Percentiles rank a stretch among this genome's conserved stretches.
Evolutionary conservation across 2,797 vertebrate species (phyloP).

Genomic region (Poeciliopsis infans): DNA sequence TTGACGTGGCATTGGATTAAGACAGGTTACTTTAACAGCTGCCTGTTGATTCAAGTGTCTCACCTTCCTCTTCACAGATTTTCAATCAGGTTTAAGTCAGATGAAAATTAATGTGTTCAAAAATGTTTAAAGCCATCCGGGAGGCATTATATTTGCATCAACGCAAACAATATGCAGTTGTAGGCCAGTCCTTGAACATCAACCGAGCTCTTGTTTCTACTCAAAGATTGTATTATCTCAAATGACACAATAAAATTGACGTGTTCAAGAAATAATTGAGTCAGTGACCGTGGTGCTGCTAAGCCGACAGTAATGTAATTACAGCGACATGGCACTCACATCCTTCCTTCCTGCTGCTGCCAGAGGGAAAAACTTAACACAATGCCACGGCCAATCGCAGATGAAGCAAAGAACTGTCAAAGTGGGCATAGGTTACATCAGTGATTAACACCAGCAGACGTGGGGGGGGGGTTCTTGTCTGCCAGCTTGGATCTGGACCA

Average conservation of each 20-base stretch:
- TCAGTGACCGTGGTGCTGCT: slow-evolving; percentile 51
- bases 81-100: neutral
- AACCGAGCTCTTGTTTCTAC: slow-evolving; percentile 51
- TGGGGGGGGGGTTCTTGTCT: slow-evolving; percentile 49
- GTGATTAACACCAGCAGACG: slow-evolving; percentile 59
- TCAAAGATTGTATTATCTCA: slow-evolving; percentile 71
- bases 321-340: slow-evolving; percentile 53
- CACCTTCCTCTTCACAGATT: neutral
- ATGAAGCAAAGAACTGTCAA: slow-evolving; percentile 71
- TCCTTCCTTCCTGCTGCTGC: slow-evolving; percentile 39
- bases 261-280: slow-evolving; percentile 67
- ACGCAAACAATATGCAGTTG: slow-evolving; percentile 8
- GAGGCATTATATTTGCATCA: slow-evolving; percentile 43
- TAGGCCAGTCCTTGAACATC: slow-evolving; percentile 21
- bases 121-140: slow-evolving; percentile 53
- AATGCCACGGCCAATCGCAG: slow-evolving; percentile 46
- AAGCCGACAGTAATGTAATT: slow-evolving; percentile 69
- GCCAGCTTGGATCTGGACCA: slow-evolving; percentile 55
- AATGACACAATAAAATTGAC: slow-evolving; percentile 57
- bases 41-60: neutral
- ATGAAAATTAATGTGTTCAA: slow-evolving; percentile 32
- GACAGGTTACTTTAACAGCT: neutral
- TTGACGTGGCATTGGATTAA: neutral
- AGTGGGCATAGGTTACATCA: slow-evolving; percentile 58
- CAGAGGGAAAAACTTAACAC: slow-evolving; percentile 52